Percentiles rank a stretch among this genome's conserved stretches.
phyloP scores from a whole-genome alignment of 2,113 vertebrate genomes.

The Atherinomorus stipes region DNA sequence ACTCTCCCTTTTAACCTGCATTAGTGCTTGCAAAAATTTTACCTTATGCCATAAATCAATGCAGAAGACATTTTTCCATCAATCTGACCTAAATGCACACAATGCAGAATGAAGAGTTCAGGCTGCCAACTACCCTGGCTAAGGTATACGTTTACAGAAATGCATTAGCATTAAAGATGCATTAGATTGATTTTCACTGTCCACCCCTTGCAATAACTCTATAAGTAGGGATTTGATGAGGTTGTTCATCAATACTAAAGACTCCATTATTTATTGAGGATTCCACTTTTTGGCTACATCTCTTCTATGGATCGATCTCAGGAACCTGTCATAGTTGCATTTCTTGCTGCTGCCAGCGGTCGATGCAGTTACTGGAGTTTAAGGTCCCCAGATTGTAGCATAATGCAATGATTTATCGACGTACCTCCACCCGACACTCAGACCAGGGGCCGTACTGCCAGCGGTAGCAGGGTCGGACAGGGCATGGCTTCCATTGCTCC shows the following conservation, averaged over 20 bases:
- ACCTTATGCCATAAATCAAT: slow-evolving; percentile 12
- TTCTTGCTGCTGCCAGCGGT: slow-evolving; percentile 36
- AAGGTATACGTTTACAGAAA: slow-evolving; percentile 28
- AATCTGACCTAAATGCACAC: slow-evolving; percentile 20
- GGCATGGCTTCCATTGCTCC: slow-evolving; percentile 96
- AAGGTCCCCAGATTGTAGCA: background rate
- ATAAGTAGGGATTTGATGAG: slow-evolving; percentile 39
- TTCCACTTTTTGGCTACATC: slow-evolving; percentile 31
- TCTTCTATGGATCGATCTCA: slow-evolving; percentile 37
- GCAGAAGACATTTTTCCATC: slow-evolving; percentile 10
- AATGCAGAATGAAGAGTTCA: slow-evolving; percentile 4
- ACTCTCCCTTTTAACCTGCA: slow-evolving; percentile 12
- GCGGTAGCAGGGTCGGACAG: slow-evolving; percentile 93
- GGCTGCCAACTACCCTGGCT: slow-evolving; percentile 34
- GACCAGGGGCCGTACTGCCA: slow-evolving; percentile 96
- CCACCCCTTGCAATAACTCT: slow-evolving; percentile 34
- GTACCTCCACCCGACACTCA: slow-evolving; percentile 93
- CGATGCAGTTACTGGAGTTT: slow-evolving; percentile 30
- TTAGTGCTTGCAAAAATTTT: background rate
- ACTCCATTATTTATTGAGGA: slow-evolving; percentile 44
- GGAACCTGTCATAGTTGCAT: slow-evolving; percentile 24
- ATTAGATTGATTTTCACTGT: slow-evolving; percentile 59
- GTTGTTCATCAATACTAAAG: slow-evolving; percentile 61
- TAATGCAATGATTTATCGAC: slow-evolving; percentile 11
- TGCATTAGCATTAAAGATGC: slow-evolving; percentile 49